phyloP scores from a whole-genome alignment of 2,113 vertebrate species.

The Tyrannus savana region DNA sequence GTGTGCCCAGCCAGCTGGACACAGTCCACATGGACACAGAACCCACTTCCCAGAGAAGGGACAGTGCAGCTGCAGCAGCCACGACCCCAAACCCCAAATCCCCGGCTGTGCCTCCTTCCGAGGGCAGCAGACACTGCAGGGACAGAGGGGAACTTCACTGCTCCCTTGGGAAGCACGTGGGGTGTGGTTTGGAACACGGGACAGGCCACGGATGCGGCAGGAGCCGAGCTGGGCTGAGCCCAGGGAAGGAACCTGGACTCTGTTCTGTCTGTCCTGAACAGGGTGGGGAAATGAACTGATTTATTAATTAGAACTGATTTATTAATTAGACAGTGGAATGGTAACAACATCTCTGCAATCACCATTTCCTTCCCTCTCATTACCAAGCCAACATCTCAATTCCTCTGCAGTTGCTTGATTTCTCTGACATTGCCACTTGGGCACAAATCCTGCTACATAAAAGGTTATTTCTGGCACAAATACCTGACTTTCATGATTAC shows the following conservation, averaged over 20 bases:
- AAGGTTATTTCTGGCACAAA: neutral
- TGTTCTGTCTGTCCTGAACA: neutral
- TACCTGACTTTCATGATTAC: neutral
- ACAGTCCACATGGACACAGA: neutral
- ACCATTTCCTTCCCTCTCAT: neutral
- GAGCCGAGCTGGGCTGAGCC: neutral
- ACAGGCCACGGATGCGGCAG: rapidly evolving
- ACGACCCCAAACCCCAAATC: rapidly evolving
- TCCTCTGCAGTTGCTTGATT: neutral
- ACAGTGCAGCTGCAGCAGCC: neutral
- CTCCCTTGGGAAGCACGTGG: neutral
- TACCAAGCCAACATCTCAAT: neutral
- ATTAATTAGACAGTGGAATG: neutral
- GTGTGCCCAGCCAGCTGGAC: neutral
- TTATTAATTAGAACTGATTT: neutral
- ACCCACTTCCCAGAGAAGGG: neutral
- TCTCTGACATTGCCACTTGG: neutral
- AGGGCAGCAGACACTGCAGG: neutral
- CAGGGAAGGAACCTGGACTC: neutral
- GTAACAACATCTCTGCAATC: neutral
- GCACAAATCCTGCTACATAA: neutral
- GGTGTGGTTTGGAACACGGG: neutral
- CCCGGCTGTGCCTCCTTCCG: neutral
- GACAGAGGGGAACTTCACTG: neutral
- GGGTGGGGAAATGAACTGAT: neutral